phyloP scores from a whole-genome alignment of 2,797 vertebrate species.

The Pipistrellus pipistrellus region DNA sequence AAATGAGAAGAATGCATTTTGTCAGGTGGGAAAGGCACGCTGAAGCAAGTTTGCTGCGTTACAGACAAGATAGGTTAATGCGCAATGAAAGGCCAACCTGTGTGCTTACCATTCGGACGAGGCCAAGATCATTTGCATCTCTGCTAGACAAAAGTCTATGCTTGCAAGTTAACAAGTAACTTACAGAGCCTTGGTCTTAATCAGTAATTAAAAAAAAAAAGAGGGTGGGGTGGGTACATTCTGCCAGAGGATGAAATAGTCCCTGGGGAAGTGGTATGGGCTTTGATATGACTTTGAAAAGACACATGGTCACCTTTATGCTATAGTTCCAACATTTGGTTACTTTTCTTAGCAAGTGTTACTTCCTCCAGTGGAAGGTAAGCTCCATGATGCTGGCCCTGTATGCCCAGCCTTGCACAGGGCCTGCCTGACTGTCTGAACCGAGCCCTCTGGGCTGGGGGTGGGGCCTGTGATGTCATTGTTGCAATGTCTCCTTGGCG shows the following conservation, averaged over 20 bases:
- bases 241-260: background rate
- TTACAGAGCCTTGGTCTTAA: background rate
- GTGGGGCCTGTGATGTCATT: background rate
- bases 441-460: background rate
- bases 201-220: background rate
- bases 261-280: background rate
- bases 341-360: background rate
- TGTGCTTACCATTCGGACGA: background rate
- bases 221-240: background rate
- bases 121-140: background rate
- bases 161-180: background rate
- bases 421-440: background rate
- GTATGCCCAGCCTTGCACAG: background rate
- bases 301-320: background rate
- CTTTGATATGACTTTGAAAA: conserved; percentile 3
- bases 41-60: background rate
- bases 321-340: background rate
- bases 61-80: background rate
- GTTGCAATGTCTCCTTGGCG: background rate
- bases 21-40: background rate
- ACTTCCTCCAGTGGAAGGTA: background rate
- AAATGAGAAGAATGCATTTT: background rate
- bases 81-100: background rate
- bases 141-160: background rate
- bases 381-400: background rate